These are phyloP conservation scores for Heliopora coerulea DNA, from an alignment of 92 coral and sea anemone genomes.

Conservation along the genomic window DNA sequence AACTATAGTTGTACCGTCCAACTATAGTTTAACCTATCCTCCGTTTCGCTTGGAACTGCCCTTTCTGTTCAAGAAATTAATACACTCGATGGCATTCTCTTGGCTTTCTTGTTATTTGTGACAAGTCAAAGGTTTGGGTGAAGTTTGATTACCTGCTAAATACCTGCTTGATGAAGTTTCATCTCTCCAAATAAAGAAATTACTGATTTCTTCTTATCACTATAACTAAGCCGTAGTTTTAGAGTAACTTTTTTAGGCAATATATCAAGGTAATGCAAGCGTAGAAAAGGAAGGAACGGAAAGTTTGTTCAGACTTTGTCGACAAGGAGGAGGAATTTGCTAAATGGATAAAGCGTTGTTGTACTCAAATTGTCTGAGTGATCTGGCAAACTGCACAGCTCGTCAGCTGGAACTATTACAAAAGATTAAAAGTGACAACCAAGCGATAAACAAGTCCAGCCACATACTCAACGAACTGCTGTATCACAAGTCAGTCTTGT, in stretches of 20 bases:
- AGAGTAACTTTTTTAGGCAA: no score
- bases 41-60: no score
- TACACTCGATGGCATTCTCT: no score
- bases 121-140: neutral
- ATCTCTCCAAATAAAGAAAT: slow-evolving; percentile 4
- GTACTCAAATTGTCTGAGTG: slow-evolving; percentile 2
- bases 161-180: neutral
- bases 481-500: slow-evolving; percentile 13
- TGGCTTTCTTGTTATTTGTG: no score
- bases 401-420: slow-evolving; percentile 21
- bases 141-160: slow-evolving; percentile 6
- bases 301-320: neutral
- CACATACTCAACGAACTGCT: slow-evolving; percentile 14
- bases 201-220: neutral
- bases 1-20: no score
- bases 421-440: slow-evolving; percentile 14
- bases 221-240: no score
- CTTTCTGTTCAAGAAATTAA: no score
- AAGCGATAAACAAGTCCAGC: slow-evolving; percentile 8
- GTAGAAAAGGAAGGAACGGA: neutral
- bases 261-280: no score
- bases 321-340: neutral
- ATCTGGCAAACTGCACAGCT: slow-evolving; percentile 22
- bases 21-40: no score
- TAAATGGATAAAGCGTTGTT: neutral